A percentile compares a stretch with the other conserved stretches of the same genome.
Evolutionary conservation across 2,888 invertebrate species (phyloP).

Genomic region (Pyrrhia umbra): DNA sequence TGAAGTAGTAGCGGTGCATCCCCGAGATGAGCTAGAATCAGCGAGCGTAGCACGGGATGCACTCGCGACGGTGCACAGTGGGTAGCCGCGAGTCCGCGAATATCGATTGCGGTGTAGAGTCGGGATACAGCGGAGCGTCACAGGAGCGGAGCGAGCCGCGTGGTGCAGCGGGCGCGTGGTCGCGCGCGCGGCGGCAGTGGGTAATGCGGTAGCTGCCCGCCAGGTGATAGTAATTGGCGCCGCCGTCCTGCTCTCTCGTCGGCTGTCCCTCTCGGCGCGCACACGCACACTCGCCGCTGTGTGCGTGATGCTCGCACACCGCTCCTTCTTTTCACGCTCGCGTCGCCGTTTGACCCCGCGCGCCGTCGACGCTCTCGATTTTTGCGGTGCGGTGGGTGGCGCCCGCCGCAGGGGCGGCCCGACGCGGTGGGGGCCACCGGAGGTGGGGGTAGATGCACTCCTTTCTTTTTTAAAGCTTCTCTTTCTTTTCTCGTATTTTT

Average conservation of each 20-base stretch:
- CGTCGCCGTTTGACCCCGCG: slow-evolving; percentile 90
- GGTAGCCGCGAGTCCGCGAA: slow-evolving; percentile 67
- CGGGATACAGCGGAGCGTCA: slow-evolving; percentile 75
- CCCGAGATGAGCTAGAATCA: slow-evolving; percentile 63
- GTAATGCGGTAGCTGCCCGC: slow-evolving; percentile 92
- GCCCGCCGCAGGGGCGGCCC: slow-evolving; percentile 89
- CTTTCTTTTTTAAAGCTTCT: slow-evolving; percentile 90
- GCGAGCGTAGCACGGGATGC: slow-evolving; percentile 71
- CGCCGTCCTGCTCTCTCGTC: slow-evolving; percentile 88
- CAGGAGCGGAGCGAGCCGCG: slow-evolving; percentile 81
- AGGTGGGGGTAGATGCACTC: slow-evolving; percentile 89
- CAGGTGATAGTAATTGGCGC: slow-evolving; percentile 91
- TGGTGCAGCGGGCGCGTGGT: slow-evolving; percentile 90
- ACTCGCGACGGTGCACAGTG: slow-evolving; percentile 69
- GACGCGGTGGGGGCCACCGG: slow-evolving; percentile 82
- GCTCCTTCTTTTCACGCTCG: slow-evolving; percentile 90
- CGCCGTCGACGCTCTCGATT: slow-evolving; percentile 91
- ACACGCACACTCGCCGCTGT: slow-evolving; percentile 82
- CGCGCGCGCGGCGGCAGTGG: slow-evolving; percentile 91
- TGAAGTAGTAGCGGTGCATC: slow-evolving; percentile 67
- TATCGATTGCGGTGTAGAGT: slow-evolving; percentile 82
- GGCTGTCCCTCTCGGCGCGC: slow-evolving; percentile 89
- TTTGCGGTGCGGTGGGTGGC: slow-evolving; percentile 92
- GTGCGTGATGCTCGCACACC: slow-evolving; percentile 85
- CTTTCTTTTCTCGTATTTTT: slow-evolving; percentile 90